These are phyloP conservation scores for Sebastes kiyomatsui DNA, from an alignment of 2,797 vertebrate genomes.

Conservation along the genomic window DNA sequence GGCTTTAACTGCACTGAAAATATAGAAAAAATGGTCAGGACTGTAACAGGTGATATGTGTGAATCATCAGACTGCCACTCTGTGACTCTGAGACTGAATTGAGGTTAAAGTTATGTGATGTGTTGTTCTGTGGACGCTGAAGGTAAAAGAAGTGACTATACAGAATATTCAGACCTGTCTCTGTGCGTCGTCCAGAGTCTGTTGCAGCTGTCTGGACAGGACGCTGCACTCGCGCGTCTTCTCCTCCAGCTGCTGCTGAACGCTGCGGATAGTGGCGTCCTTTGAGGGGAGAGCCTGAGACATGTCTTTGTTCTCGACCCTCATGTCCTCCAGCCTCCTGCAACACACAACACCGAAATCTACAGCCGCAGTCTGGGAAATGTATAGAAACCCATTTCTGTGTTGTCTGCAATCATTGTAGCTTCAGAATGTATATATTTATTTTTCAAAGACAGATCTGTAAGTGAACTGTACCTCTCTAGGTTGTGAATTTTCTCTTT, in stretches of 20 bases:
- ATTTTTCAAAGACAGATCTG: background rate
- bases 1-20: too few relatives aligned
- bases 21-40: background rate
- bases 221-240: slow-evolving; percentile 85
- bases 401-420: too few relatives aligned
- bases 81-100: background rate
- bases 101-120: background rate
- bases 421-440: background rate
- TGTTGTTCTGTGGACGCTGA: background rate
- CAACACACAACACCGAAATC: background rate
- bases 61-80: background rate
- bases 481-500: slow-evolving; percentile 85
- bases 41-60: background rate
- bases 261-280: slow-evolving; percentile 83
- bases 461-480: slow-evolving; percentile 81
- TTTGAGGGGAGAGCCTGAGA: slow-evolving; percentile 84
- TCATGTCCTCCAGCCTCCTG: slow-evolving; percentile 87
- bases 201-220: slow-evolving; percentile 86
- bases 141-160: background rate
- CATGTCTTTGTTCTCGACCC: slow-evolving; percentile 84
- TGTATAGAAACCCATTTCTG: background rate
- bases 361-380: accelerated
- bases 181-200: slow-evolving; percentile 86
- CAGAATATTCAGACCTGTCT: slow-evolving; percentile 83
- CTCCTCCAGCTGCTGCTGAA: slow-evolving; percentile 88